phyloP scores from a whole-genome alignment of 2,797 vertebrate species.

The Propithecus perrieri region DNA sequence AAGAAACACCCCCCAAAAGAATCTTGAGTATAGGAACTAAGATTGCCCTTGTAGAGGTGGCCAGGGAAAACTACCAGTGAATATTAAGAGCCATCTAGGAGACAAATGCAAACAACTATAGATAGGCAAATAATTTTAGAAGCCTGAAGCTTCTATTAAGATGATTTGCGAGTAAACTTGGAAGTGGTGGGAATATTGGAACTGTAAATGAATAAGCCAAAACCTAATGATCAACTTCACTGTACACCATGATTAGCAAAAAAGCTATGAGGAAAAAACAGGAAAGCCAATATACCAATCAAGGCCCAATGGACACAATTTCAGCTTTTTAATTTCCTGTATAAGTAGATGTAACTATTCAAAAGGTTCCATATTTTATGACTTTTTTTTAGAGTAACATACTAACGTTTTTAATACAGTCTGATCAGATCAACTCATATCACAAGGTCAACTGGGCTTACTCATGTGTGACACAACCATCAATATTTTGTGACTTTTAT shows the following conservation, averaged over 20 bases:
- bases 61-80: not conserved
- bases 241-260: not conserved
- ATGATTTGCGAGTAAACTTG: not conserved
- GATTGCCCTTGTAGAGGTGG: not conserved
- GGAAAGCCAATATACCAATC: not conserved
- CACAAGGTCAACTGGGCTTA: slow-evolving; percentile 82
- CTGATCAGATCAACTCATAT: slow-evolving; percentile 85
- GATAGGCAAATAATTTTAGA: not conserved
- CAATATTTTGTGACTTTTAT: not conserved
- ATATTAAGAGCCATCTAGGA: not conserved
- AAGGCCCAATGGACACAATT: not conserved
- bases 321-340: not conserved
- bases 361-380: not conserved
- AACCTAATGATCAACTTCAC: not conserved
- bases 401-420: slow-evolving; percentile 89
- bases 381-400: slow-evolving; percentile 73
- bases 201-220: not conserved
- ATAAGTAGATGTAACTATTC: not conserved
- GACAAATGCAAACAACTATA: not conserved
- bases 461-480: slow-evolving; percentile 73
- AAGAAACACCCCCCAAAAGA: not conserved
- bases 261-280: not conserved
- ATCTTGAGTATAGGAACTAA: not conserved
- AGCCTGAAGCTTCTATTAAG: not conserved
- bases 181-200: not conserved